Percentiles rank a stretch among this genome's conserved stretches.
phyloP scores from a whole-genome alignment of 2,888 invertebrate species.

The Ophion costatus region DNA sequence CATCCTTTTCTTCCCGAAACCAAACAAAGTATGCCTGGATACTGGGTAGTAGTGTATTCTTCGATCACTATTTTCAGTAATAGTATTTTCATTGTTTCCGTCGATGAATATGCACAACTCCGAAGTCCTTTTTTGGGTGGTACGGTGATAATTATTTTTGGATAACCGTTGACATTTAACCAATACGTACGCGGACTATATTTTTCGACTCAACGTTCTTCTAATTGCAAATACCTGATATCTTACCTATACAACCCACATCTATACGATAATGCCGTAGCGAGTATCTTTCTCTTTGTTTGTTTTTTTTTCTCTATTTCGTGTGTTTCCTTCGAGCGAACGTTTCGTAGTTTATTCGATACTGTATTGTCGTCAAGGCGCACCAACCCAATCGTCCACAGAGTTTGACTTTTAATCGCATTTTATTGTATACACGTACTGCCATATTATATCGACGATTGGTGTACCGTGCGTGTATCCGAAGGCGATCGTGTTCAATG shows the following conservation, averaged over 20 bases:
- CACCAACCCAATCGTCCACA: slow-evolving; percentile 61
- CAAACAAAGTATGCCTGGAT: background rate
- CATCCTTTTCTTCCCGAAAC: slow-evolving; percentile 19
- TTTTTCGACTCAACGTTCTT: slow-evolving; percentile 65
- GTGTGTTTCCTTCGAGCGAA: slow-evolving; percentile 22
- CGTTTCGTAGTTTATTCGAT: slow-evolving; percentile 43
- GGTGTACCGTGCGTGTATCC: slow-evolving; percentile 46
- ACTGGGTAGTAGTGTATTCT: slow-evolving; percentile 24
- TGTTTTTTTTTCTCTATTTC: background rate
- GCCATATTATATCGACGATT: slow-evolving; percentile 40
- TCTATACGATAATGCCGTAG: slow-evolving; percentile 13
- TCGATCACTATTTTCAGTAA: slow-evolving; percentile 4
- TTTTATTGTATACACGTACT: slow-evolving; percentile 47
- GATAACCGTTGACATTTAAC: slow-evolving; percentile 27
- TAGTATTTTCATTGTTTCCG: background rate
- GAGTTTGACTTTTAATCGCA: slow-evolving; percentile 62
- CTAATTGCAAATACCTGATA: slow-evolving; percentile 51
- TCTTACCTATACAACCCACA: slow-evolving; percentile 29
- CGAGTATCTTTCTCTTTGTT: slow-evolving; percentile 28
- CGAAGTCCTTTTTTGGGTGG: slow-evolving; percentile 26
- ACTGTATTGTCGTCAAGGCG: slow-evolving; percentile 49
- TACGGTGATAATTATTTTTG: slow-evolving; percentile 39
- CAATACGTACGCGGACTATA: slow-evolving; percentile 51
- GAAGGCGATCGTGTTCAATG: slow-evolving; percentile 59
- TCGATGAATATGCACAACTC: slow-evolving; percentile 19